Conservation (phyloP, 2,888 invertebrate genomes). For the Mimas tiliae region DNA sequence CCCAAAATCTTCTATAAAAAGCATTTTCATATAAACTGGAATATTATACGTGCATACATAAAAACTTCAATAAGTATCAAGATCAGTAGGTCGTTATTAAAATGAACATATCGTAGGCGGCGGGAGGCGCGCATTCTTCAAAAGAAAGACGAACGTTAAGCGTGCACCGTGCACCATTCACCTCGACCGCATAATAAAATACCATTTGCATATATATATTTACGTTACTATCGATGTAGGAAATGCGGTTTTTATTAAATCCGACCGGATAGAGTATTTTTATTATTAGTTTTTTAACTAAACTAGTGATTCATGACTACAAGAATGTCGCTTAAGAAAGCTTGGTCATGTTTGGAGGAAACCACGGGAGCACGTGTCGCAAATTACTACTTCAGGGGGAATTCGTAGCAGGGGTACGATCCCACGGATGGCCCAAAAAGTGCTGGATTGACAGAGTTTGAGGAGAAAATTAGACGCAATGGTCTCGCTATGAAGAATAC, state of each 20-base stretch:
- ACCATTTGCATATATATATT: slow-evolving; percentile 53
- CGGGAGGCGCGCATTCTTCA: slow-evolving; percentile 50
- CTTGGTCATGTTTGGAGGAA: too few species aligned
- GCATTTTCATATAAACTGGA: not conserved
- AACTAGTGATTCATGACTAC: too few species aligned
- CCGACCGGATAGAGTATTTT: not conserved
- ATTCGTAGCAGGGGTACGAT: too few species aligned
- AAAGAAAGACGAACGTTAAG: slow-evolving; percentile 39
- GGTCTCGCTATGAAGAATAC: too few species aligned
- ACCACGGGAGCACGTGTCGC: too few species aligned
- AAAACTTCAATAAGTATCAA: slow-evolving; percentile 30
- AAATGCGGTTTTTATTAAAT: slow-evolving; percentile 20
- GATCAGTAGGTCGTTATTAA: slow-evolving; percentile 48
- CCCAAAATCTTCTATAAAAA: not conserved
- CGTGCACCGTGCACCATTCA: slow-evolving; percentile 46
- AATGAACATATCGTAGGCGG: slow-evolving; percentile 43
- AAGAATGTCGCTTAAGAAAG: too few species aligned
- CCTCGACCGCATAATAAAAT: slow-evolving; percentile 44
- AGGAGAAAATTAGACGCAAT: too few species aligned
- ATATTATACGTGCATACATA: slow-evolving; percentile 3
- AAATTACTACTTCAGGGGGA: too few species aligned
- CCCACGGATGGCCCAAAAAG: too few species aligned
- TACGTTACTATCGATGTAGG: slow-evolving; percentile 11
- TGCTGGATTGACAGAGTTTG: too few species aligned
- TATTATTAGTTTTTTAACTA: too few species aligned